Evolutionary conservation across 2,888 invertebrate species (phyloP).

Genomic region (Drosophila kanekoi): DNA sequence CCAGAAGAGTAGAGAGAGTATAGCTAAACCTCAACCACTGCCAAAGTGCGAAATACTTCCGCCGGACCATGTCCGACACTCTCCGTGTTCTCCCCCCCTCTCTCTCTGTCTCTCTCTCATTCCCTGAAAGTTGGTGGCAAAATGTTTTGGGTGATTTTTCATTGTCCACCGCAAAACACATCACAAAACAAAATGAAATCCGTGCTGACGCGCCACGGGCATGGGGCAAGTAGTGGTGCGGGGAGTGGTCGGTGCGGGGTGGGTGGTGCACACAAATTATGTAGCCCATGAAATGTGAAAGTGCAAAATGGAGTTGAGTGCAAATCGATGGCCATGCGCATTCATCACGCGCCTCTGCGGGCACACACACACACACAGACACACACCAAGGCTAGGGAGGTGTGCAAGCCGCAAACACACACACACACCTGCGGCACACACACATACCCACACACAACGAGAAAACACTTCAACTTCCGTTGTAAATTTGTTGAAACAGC

Average conservation of each 20-base stretch:
- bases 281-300: constrained; percentile 72
- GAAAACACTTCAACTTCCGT: constrained; percentile 74
- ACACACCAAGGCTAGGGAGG: constrained; percentile 8
- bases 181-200: constrained; percentile 76
- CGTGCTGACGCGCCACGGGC: constrained; percentile 48
- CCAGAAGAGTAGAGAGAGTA: not conserved
- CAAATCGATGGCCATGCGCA: constrained; percentile 74
- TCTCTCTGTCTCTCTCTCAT: not conserved
- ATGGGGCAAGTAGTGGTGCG: constrained; percentile 15
- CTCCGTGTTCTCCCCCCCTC: not conserved
- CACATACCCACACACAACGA: constrained; percentile 13
- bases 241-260: constrained; percentile 8
- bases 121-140: constrained; percentile 36
- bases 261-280: constrained; percentile 60
- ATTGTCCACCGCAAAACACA: constrained; percentile 75
- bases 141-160: constrained; percentile 76
- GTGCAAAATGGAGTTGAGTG: constrained; percentile 78
- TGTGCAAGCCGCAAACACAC: constrained; percentile 23
- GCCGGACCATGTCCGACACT: constrained; percentile 37
- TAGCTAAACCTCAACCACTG: constrained; percentile 27
- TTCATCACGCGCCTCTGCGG: constrained; percentile 72
- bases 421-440: constrained; percentile 39
- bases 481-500: constrained; percentile 81
- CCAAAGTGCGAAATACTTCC: constrained; percentile 73
- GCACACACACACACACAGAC: constrained; percentile 25